phyloP scores from a whole-genome alignment of 1,140 invertebrate species.

The Drosophila sp. region DNA sequence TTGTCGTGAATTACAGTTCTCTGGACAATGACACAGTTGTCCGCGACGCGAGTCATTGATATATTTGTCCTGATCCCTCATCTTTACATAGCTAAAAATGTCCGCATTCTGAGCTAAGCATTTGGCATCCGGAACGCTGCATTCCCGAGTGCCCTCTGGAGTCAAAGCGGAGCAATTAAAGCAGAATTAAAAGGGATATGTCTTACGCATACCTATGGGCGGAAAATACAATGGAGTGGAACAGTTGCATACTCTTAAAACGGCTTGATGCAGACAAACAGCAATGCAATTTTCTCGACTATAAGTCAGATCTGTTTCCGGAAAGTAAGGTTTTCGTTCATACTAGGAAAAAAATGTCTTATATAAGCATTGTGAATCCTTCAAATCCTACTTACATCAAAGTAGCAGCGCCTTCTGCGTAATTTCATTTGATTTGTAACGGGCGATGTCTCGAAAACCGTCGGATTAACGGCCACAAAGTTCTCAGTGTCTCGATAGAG shows the following conservation, averaged over 20 bases:
- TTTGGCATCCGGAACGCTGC: conserved; percentile 46
- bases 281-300: conserved; percentile 55
- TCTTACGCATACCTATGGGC: conserved; percentile 25
- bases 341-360: conserved; percentile 23
- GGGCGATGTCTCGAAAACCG: conserved; percentile 42
- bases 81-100: conserved; percentile 63
- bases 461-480: conserved; percentile 57
- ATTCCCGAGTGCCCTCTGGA: conserved; percentile 49
- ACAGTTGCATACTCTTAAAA: conserved; percentile 57
- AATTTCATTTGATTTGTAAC: conserved; percentile 48
- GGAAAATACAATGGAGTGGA: conserved; percentile 52
- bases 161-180: too few species aligned
- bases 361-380: not conserved
- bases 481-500: conserved; percentile 61
- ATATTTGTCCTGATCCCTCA: conserved; percentile 46
- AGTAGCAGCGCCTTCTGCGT: conserved; percentile 51
- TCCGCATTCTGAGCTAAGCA: conserved; percentile 58
- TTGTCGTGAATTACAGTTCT: conserved; percentile 48
- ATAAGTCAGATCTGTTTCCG: conserved; percentile 38
- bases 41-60: conserved; percentile 64
- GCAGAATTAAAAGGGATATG: too few species aligned
- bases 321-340: conserved; percentile 46
- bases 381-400: conserved; percentile 42
- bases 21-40: conserved; percentile 49
- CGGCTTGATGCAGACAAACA: conserved; percentile 51